Evolutionary conservation across 2,888 invertebrate genomes (phyloP).

Genomic region (Melieria crassipennis): DNA sequence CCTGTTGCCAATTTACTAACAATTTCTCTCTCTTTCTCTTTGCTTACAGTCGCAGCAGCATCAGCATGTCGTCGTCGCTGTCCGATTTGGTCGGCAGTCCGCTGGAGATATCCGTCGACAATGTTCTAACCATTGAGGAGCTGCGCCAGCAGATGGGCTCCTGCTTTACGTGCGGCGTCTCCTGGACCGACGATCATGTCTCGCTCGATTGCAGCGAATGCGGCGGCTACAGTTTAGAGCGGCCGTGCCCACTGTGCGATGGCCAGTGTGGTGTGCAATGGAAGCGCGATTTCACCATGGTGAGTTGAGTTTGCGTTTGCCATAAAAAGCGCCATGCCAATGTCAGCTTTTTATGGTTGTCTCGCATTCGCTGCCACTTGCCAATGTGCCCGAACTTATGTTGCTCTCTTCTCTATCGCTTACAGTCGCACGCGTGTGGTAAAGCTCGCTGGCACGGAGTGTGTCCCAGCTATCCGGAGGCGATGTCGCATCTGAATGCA

Average conservation of each 20-base stretch:
- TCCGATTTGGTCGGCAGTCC: conserved; percentile 65
- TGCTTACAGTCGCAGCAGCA: conserved; percentile 61
- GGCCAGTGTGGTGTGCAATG: conserved; percentile 77
- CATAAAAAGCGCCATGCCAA: neutral
- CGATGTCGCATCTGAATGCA: conserved; percentile 51
- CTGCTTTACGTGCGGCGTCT: conserved; percentile 82
- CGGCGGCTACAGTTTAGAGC: conserved; percentile 79
- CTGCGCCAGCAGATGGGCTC: conserved; percentile 76
- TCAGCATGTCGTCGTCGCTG: conserved; percentile 64
- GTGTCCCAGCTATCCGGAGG: conserved; percentile 68
- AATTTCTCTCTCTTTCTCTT: conserved; percentile 13
- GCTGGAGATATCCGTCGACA: conserved; percentile 64
- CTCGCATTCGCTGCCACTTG: neutral
- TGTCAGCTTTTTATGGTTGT: neutral
- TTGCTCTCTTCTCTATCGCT: conserved; percentile 29
- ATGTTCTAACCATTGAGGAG: conserved; percentile 76
- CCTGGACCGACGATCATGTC: conserved; percentile 81
- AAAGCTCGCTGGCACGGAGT: conserved; percentile 79
- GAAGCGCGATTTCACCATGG: conserved; percentile 82
- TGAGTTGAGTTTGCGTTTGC: conserved; percentile 62
- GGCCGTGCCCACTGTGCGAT: conserved; percentile 81
- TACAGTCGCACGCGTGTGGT: conserved; percentile 76
- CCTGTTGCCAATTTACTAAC: neutral
- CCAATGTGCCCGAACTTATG: neutral
- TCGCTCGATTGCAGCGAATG: conserved; percentile 82